Evolutionary conservation across 2,113 vertebrate genomes (phyloP).

Genomic region (Oryctolagus cuniculus): DNA sequence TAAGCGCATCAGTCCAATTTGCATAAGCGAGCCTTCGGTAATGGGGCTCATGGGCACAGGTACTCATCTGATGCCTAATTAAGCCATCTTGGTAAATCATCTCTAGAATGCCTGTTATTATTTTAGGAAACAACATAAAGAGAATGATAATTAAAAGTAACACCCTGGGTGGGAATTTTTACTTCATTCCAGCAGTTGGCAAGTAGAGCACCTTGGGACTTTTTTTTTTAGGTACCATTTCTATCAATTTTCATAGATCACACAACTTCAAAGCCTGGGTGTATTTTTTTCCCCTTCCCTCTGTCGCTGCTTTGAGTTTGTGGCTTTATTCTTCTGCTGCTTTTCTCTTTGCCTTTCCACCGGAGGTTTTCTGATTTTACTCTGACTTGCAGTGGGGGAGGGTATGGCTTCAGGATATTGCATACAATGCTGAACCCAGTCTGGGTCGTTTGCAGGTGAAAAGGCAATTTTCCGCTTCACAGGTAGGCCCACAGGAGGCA

Average conservation of each 20-base stretch:
- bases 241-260: conserved; percentile 30
- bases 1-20: conserved; percentile 50
- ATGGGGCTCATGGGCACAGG: conserved; percentile 28
- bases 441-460: conserved; percentile 31
- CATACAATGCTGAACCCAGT: conserved; percentile 10
- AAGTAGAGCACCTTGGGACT: conserved; percentile 43
- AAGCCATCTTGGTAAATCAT: conserved; percentile 68
- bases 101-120: conserved; percentile 65
- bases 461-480: conserved; percentile 35
- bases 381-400: conserved; percentile 15
- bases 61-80: conserved; percentile 66
- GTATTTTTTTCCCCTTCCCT: background rate
- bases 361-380: conserved; percentile 59
- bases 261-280: background rate
- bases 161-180: conserved; percentile 61
- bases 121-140: conserved; percentile 73
- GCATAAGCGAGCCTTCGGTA: conserved; percentile 9
- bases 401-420: conserved; percentile 34
- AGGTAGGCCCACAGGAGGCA: background rate
- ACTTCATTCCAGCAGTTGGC: conserved; percentile 63
- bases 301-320: background rate
- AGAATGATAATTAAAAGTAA: conserved; percentile 73
- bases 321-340: conserved; percentile 29
- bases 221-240: conserved; percentile 62
- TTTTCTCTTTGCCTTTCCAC: background rate